phyloP scores from a whole-genome alignment of 2,888 invertebrate species.

The Papilio protenor region DNA sequence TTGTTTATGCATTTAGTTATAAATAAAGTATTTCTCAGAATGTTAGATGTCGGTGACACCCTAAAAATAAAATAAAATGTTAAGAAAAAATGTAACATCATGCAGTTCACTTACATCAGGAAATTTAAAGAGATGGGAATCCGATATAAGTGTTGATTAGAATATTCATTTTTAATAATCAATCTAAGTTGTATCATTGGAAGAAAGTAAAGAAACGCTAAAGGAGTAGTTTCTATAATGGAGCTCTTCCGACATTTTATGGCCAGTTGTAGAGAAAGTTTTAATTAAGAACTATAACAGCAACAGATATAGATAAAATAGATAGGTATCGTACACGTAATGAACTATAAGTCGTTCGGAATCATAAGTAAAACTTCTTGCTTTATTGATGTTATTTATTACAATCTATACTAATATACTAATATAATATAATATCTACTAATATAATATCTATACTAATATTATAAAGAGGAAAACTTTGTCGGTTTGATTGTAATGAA shows the following conservation, averaged over 20 bases:
- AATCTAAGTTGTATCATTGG: background rate
- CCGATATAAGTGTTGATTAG: background rate
- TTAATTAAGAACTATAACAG: slow-evolving; percentile 69
- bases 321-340: background rate
- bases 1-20: too few relatives aligned
- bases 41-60: too few relatives aligned
- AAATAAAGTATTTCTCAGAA: too few relatives aligned
- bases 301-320: slow-evolving; percentile 8
- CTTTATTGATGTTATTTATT: slow-evolving; percentile 38
- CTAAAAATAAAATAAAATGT: background rate
- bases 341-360: slow-evolving; percentile 2
- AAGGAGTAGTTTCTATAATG: slow-evolving; percentile 45
- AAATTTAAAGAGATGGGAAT: background rate
- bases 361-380: slow-evolving; percentile 20
- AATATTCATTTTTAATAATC: background rate
- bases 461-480: too few relatives aligned
- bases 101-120: background rate
- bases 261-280: slow-evolving; percentile 64
- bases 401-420: too few relatives aligned
- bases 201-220: background rate
- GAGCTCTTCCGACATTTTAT: slow-evolving; percentile 47
- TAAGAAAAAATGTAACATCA: too few relatives aligned
- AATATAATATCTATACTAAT: too few relatives aligned
- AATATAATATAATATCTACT: too few relatives aligned
- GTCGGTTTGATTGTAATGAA: too few relatives aligned